Evolutionary conservation across 2,797 vertebrate species (phyloP), one percentile per base, ranked within the genome.

Genomic region (Brotula barbata): DNA sequence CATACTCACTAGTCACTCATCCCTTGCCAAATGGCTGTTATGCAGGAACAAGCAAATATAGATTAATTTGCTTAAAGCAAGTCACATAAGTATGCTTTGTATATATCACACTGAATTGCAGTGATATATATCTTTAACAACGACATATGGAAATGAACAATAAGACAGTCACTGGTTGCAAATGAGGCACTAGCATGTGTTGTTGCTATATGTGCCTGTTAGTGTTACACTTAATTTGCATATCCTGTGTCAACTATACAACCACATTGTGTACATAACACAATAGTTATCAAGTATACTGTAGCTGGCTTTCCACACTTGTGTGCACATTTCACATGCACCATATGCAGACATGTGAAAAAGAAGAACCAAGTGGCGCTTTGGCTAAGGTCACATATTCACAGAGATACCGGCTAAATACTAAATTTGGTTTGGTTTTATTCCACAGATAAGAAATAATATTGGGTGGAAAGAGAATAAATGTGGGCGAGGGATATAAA

Each of bases 1-100:
- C 68, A 66, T 21, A 50, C 46, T 66, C 55, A 56, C 50, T 37
- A 17, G 23, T 80, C 77, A 11, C 34, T 36, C 3, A 12, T 36
- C 34, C 55, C 65, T 37, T 1, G 60, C 51, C 54, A 64, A 5
- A 14, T 19, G 50, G 57, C 68, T 52, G 61, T 64, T 71, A 77
- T 54, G 72, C 62, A 34, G 43, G 51, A 79, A 69, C 57, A 70
- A 64, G 67, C 73, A 81, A 84, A 84, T 78, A 84, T 63, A 76
- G 61, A 81, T 77, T 62, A 64, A 54, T 75, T 54, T 3, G 67
- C 78, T 71, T 64, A 39, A 11, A 76, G 69, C 65, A 12, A 63
- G 59, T 73, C 68, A 74, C 79, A 63, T 47, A 59, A 69, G 68
- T 49, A 34, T 58, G 49, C 43, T 77, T 60, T 49, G 70, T 65